A percentile compares a stretch with the other conserved stretches of the same genome.
These are phyloP conservation scores for Odocoileus hemionus DNA, from an alignment of 2,113 vertebrate species.

Conservation along the genomic window DNA sequence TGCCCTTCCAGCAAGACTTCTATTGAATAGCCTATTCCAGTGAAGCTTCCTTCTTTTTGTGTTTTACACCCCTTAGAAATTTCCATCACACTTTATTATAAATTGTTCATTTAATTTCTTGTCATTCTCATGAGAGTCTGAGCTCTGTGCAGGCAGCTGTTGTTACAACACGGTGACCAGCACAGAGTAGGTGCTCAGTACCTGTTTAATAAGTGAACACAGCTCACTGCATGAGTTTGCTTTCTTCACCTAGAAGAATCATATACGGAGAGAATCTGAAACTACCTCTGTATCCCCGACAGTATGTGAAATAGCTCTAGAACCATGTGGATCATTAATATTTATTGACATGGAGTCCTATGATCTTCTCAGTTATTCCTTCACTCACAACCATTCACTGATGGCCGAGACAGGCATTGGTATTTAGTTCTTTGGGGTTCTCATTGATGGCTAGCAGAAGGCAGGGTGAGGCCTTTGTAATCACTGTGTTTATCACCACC, in stretches of 20 bases:
- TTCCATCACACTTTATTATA: not conserved
- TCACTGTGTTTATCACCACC: not conserved
- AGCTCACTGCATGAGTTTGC: not conserved
- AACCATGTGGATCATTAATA: not conserved
- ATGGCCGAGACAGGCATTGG: not conserved
- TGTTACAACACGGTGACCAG: not conserved
- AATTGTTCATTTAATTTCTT: not conserved
- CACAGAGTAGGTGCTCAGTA: not conserved
- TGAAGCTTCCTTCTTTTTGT: not conserved
- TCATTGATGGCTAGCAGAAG: not conserved
- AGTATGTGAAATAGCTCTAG: not conserved
- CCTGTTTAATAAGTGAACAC: not conserved
- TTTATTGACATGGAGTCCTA: not conserved
- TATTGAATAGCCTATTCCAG: not conserved
- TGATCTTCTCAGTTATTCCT: not conserved
- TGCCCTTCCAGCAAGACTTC: not conserved
- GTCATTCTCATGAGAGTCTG: not conserved
- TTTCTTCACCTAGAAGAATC: not conserved
- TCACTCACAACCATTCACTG: not conserved
- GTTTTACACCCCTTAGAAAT: not conserved
- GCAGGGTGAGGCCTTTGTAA: not conserved
- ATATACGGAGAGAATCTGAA: not conserved
- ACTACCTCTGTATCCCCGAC: not conserved
- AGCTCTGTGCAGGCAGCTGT: accelerated
- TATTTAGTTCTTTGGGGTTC: not conserved